These are phyloP conservation scores for Boloria selene DNA, from an alignment of 2,888 invertebrate species.

Conservation along the genomic window DNA sequence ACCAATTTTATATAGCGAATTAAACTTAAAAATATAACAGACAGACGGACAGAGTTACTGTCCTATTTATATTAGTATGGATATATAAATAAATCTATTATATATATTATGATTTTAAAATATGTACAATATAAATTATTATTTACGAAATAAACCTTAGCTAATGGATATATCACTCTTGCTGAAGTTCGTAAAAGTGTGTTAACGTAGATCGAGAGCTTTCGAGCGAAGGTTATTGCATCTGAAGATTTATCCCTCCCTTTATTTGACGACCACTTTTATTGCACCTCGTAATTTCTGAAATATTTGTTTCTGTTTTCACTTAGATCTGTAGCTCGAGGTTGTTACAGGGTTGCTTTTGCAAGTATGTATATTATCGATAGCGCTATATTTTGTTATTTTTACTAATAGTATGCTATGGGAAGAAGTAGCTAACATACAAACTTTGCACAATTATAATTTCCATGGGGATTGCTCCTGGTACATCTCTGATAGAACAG, in stretches of 20 bases:
- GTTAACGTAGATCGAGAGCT: constrained; percentile 19
- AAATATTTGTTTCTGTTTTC: constrained; percentile 7
- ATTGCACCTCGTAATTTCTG: constrained; percentile 12
- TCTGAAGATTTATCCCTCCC: constrained; percentile 17
- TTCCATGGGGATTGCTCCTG: too few species aligned
- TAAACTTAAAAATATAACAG: too few species aligned
- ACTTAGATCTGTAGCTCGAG: neutral
- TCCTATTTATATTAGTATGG: too few species aligned
- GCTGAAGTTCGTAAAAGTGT: constrained; percentile 15
- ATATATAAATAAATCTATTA: neutral
- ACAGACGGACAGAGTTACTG: too few species aligned
- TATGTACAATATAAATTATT: neutral
- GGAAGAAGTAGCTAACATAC: too few species aligned
- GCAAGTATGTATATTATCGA: neutral
- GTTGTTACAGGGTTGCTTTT: neutral
- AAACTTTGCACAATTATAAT: too few species aligned
- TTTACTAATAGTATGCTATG: neutral
- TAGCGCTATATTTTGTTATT: neutral
- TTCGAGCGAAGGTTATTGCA: constrained; percentile 17
- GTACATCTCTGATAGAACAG: too few species aligned
- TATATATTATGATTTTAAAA: neutral
- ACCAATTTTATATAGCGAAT: too few species aligned
- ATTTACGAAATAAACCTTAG: constrained; percentile 1
- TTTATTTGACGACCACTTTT: constrained; percentile 22
- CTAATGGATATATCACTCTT: constrained; percentile 1